phyloP scores from a whole-genome alignment of 2,888 invertebrate genomes.

The Vanessa cardui region DNA sequence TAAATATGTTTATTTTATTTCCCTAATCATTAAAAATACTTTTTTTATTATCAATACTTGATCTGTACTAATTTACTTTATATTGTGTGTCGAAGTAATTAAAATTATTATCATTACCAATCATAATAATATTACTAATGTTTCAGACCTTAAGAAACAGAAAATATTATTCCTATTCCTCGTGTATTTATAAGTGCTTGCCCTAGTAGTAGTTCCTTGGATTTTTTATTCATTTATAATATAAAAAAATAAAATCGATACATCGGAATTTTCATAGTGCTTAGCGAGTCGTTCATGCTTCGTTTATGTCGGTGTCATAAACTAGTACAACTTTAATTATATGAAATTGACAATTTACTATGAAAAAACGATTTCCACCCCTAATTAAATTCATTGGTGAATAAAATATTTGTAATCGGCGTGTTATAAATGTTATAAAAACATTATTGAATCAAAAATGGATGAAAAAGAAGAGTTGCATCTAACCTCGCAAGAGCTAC shows the following conservation, averaged over 20 bases:
- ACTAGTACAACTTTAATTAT: neutral
- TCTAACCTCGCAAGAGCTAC: slow-evolving; percentile 91
- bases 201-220: too few relatives aligned
- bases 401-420: neutral
- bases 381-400: slow-evolving; percentile 7
- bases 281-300: neutral
- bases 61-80: too few relatives aligned
- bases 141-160: too few relatives aligned
- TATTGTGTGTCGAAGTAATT: too few relatives aligned
- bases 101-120: too few relatives aligned
- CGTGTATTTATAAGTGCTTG: too few relatives aligned
- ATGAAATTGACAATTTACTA: slow-evolving; percentile 10
- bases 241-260: neutral
- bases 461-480: slow-evolving; percentile 86
- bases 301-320: neutral
- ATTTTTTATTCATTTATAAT: too few relatives aligned
- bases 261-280: neutral
- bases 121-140: too few relatives aligned
- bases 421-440: slow-evolving; percentile 22
- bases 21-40: too few relatives aligned
- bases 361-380: slow-evolving; percentile 12
- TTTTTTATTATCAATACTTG: too few relatives aligned
- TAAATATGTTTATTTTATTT: too few relatives aligned
- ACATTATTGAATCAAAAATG: slow-evolving; percentile 51
- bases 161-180: too few relatives aligned